Base-by-base conservation (phyloP, 2,113 vertebrate genomes). In the Atlantisia rogersi region DNA sequence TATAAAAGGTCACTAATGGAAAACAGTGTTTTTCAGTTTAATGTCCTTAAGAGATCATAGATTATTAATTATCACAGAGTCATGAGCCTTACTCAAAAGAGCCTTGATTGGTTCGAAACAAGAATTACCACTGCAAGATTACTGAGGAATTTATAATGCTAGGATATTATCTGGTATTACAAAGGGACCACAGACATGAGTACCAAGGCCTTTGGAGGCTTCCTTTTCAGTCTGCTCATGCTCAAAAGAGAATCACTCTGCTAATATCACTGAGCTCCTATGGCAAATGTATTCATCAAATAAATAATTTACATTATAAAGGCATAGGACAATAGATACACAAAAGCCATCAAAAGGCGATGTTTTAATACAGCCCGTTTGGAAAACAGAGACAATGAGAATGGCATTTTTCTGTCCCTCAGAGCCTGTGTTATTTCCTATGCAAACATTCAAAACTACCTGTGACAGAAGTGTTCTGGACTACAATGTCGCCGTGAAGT, bases 271-370 rank as follows among this genome's bases (percentile, higher is more conserved):
- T 74, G 73, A 92, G 59, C 58, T 95, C 52, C 83, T 83, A 84
- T 63, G 52, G 88, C 28, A 93, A 95, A 97, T 91, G 79, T 96
- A 78, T 75, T 97, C 82, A 94, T 87, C 93, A 94, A 76, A 90
- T 98, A 93, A 97, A 98, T 97, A 96, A 97, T 98, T 97, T 93
- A 97, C 94, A 91, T 97, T 69, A 95, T 94, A 95, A 97, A 97
- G 86, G 62, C 75, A 70, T 73, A 86, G 92, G 64, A 94, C 69
- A 29, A 46, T 35, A 65, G 78, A 90, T 63, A 46, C 83, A 88
- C 53, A 90, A 95, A 94, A 93, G 53, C 82, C 91, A 91, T 92
- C 88, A 97, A 91, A 46, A 94, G 32, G 21, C 3, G 4, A 78
- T 86, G 46, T n/a, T 75, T 81, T 50, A 68, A 92, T 76, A 88